Conservation (phyloP, 1,140 invertebrate species). For the Parasteatoda tepidariorum region DNA sequence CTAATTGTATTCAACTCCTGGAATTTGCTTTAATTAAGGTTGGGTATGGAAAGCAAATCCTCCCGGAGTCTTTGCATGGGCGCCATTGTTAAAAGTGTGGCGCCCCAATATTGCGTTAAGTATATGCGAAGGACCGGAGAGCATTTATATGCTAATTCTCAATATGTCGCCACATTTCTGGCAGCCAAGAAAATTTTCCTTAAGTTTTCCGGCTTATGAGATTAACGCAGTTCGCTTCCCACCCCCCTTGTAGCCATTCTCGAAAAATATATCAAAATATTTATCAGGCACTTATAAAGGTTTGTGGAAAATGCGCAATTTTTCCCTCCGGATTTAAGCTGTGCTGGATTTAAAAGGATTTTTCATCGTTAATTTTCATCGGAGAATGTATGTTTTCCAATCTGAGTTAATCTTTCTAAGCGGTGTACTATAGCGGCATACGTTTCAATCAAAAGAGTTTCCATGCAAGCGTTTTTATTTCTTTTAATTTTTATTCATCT, state of each 20-base stretch:
- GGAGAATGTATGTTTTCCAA: slow-evolving; percentile 17
- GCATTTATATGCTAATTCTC: slow-evolving; percentile 59
- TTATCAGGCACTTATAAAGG: slow-evolving; percentile 48
- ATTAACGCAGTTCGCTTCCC: slow-evolving; percentile 11
- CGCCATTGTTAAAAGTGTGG: background rate
- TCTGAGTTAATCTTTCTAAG: slow-evolving; percentile 44
- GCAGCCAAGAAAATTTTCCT: slow-evolving; percentile 24
- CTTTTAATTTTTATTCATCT: background rate
- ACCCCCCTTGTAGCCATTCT: background rate
- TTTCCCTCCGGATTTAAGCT: slow-evolving; percentile 3
- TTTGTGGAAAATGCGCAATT: slow-evolving; percentile 24
- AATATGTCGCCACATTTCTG: slow-evolving; percentile 44
- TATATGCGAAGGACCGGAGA: slow-evolving; percentile 36
- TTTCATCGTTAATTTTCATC: slow-evolving; percentile 46
- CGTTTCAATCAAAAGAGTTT: slow-evolving; percentile 12
- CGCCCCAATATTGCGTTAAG: slow-evolving; percentile 42
- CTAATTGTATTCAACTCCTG: slow-evolving; percentile 54
- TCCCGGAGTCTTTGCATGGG: background rate
- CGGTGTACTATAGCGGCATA: slow-evolving; percentile 21
- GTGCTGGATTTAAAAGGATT: slow-evolving; percentile 38
- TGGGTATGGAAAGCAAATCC: slow-evolving; percentile 12
- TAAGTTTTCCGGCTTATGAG: slow-evolving; percentile 56
- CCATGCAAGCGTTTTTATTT: background rate
- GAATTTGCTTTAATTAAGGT: slow-evolving; percentile 58
- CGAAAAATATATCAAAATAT: slow-evolving; percentile 56